Conservation (phyloP, 1,140 invertebrate species). For the Platorchestia sp. region DNA sequence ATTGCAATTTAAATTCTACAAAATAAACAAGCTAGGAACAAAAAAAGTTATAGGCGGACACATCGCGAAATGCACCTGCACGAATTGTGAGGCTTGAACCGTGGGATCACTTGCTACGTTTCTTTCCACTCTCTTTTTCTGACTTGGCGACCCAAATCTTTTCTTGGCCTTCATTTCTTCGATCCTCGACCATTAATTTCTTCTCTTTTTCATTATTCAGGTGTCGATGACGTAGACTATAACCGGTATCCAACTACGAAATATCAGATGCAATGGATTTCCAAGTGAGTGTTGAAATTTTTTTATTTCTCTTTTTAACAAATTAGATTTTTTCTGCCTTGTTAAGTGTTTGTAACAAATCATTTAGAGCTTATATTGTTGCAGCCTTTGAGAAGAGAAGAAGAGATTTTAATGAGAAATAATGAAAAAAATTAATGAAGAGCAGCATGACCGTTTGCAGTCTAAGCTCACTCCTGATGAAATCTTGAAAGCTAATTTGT, state of each 20-base stretch:
- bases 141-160: too few species aligned
- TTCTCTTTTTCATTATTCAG: constrained; percentile 72
- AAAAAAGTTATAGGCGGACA: too few species aligned
- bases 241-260: constrained; percentile 83
- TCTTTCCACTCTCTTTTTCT: too few species aligned
- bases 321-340: not conserved
- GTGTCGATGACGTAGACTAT: constrained; percentile 82
- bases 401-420: not conserved
- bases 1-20: too few species aligned
- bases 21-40: too few species aligned
- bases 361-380: not conserved
- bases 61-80: too few species aligned
- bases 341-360: not conserved
- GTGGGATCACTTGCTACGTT: too few species aligned
- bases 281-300: not conserved
- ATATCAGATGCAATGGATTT: constrained; percentile 87
- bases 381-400: too few species aligned
- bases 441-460: not conserved
- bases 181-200: too few species aligned
- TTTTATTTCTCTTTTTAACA: not conserved
- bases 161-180: not conserved
- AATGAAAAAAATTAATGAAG: not conserved
- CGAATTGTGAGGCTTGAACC: too few species aligned
- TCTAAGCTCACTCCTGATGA: not conserved
- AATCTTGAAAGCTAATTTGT: not conserved